A percentile compares a stretch with the other conserved stretches of the same genome.
Evolutionary conservation across 2,888 invertebrate species (phyloP).

Genomic region (Hoplodrina blanda): DNA sequence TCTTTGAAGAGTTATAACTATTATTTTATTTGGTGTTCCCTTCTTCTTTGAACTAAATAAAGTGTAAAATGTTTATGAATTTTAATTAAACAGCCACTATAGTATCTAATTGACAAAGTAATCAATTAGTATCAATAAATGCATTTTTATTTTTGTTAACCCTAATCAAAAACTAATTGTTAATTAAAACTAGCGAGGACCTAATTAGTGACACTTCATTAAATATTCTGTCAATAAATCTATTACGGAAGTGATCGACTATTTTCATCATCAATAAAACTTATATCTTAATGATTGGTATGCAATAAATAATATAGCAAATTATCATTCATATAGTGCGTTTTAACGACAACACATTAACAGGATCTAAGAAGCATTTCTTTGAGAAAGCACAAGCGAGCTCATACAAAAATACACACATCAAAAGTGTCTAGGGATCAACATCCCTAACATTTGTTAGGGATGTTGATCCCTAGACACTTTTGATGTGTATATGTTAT

Average conservation of each 20-base stretch:
- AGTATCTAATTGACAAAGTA: neutral
- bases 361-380: neutral
- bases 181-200: no score
- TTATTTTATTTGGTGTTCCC: constrained; percentile 56
- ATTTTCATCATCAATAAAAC: neutral
- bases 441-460: no score
- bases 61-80: neutral
- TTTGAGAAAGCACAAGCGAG: neutral
- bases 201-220: no score
- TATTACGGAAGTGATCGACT: neutral
- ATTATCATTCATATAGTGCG: neutral
- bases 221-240: neutral
- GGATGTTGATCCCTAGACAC: no score
- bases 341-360: neutral
- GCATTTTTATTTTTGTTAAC: no score
- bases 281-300: no score
- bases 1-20: constrained; percentile 73
- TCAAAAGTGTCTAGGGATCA: no score
- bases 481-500: no score
- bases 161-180: no score
- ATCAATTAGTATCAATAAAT: neutral
- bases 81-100: neutral
- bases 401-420: neutral
- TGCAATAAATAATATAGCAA: neutral
- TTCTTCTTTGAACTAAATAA: neutral